Evolutionary conservation across 1,140 invertebrate genomes (phyloP).

Genomic region (Drosophila cardini): DNA sequence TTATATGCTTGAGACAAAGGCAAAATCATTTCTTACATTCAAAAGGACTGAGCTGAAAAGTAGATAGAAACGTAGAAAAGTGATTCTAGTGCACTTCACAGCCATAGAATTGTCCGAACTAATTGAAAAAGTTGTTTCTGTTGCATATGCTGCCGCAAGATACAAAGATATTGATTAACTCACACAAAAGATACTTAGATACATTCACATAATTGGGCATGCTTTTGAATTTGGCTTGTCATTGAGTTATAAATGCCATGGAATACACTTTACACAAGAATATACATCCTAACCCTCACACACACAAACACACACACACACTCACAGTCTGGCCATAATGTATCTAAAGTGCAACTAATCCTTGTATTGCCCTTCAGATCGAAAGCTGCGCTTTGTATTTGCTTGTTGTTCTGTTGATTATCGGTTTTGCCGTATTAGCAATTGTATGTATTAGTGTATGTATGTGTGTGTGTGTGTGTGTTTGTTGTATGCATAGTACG

Average conservation of each 20-base stretch:
- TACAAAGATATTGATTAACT: conserved; percentile 31
- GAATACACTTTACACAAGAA: conserved; percentile 17
- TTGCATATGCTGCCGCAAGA: conserved; percentile 50
- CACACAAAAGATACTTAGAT: conserved; percentile 25
- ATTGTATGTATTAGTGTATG: conserved; percentile 7
- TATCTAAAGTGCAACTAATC: conserved; percentile 60
- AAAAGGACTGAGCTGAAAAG: background rate
- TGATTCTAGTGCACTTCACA: conserved; percentile 63
- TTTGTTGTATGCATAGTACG: conserved; percentile 52
- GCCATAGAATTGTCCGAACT: conserved; percentile 73
- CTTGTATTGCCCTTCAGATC: conserved; percentile 51
- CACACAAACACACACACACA: conserved; percentile 1
- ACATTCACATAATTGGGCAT: conserved; percentile 32
- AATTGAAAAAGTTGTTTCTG: conserved; percentile 75
- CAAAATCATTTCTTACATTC: conserved; percentile 19
- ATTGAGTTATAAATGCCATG: conserved; percentile 30
- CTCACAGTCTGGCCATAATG: background rate
- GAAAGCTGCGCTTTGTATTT: conserved; percentile 55
- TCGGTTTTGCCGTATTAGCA: conserved; percentile 66
- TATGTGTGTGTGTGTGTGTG: conserved; percentile 22
- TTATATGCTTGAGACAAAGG: conserved; percentile 55
- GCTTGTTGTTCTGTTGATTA: conserved; percentile 73
- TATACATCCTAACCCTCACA: background rate
- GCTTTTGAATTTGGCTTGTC: conserved; percentile 29
- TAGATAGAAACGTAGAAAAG: conserved; percentile 50